Evolutionary conservation across 2,797 vertebrate species (phyloP), one percentile per base, ranked within the genome.

Genomic region (Ambastaia sidthimunki): DNA sequence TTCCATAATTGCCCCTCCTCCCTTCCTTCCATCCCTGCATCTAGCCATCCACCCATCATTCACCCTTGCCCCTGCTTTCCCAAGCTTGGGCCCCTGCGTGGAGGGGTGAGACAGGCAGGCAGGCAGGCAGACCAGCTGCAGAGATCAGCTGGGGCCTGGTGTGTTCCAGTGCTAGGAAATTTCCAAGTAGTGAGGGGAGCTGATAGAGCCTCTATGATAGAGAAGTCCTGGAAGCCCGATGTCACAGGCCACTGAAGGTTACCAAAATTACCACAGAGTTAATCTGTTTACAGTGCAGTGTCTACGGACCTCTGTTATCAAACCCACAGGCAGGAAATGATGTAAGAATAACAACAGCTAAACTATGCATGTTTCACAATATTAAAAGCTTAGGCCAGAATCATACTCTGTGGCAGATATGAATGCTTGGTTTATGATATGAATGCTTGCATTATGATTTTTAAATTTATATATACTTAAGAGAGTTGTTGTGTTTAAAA

Each of bases 71-170:
- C 81, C 78, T 62, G 82, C 86, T 80, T 59, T 79, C 87, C 71
- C 76, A 34, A 74, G 74, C 83, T 71, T 71, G 57, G 84, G 70
- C 83, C 76, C 86, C 75, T 86, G 88, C 84, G 87, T 78, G 41
- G 54, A 76, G 67, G 72, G 82, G 71, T 55, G 65, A 78, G 57
- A 19, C 28, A 0, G 37, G 63, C 71, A 52, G 47, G 73, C 82
- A 87, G 85, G 80, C n/a, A n/a, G n/a, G n/a, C n/a, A n/a, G n/a
- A n/a, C 91, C 92, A 95, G 90, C 91, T 92, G 91, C 90, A 87
- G 89, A 91, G 90, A 93, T 95, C 93, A 94, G 91, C 91, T 93
- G 92, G 92, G 87, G 86, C 89, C 92, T 83, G 86, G 78, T 87
- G 89, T 83, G 89, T 87, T 87, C n/a, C n/a, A n/a, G n/a, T n/a